Conservation (phyloP, 2,797 vertebrate genomes). For the Esox masquinongy region DNA sequence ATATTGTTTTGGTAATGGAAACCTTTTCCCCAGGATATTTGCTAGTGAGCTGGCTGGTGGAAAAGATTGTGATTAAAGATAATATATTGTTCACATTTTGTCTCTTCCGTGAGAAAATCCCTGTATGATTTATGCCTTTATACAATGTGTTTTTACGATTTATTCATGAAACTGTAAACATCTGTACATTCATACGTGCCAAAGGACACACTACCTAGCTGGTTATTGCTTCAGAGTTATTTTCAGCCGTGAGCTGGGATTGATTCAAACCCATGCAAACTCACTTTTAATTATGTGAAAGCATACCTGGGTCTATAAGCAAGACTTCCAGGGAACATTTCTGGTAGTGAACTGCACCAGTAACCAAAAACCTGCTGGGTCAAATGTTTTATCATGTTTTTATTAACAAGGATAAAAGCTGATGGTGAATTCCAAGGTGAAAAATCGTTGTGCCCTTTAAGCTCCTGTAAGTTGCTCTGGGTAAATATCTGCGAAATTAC, state of each 20-base stretch:
- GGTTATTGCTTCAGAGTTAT: constrained; percentile 40
- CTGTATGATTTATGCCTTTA: constrained; percentile 24
- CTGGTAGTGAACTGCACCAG: no score
- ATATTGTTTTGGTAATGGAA: constrained; percentile 34
- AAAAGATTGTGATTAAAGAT: background rate
- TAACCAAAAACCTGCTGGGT: no score
- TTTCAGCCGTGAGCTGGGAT: constrained; percentile 53
- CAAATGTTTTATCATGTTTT: no score
- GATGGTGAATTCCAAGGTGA: no score
- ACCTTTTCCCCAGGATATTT: background rate
- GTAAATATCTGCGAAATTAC: no score
- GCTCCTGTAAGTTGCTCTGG: no score
- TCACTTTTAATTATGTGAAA: no score
- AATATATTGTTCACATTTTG: background rate
- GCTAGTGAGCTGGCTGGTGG: background rate
- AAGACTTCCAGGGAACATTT: constrained; percentile 36
- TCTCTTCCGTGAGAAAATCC: background rate
- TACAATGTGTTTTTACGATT: constrained; percentile 20
- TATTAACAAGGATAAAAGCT: no score
- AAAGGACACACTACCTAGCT: constrained; percentile 26
- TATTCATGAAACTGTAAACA: constrained; percentile 19
- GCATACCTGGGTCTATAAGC: constrained; percentile 6
- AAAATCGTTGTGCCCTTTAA: no score
- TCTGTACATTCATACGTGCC: constrained; percentile 19
- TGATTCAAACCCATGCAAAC: constrained; percentile 24